Base-by-base conservation (phyloP, 2,113 vertebrate genomes). In the Elephas maximus region DNA sequence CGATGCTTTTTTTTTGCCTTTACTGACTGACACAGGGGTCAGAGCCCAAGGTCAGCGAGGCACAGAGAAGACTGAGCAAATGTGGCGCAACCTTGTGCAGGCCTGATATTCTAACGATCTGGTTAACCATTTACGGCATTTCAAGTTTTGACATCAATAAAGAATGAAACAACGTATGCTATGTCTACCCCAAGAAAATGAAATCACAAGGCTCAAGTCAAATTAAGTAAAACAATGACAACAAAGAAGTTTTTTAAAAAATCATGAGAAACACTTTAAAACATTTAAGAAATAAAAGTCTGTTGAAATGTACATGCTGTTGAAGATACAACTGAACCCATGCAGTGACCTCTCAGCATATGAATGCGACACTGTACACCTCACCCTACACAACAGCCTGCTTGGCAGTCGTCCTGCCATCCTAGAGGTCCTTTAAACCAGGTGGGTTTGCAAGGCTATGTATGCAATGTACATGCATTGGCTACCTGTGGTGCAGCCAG, bases 381-480 rank as follows among this genome's bases (percentile, higher is more conserved):
- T 45, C 3, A 2, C 60, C 77, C 21, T 21, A 6, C 41, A 30
- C 1, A 0, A 74, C 2, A 89, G 26, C 15, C 79, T 57, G 24
- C 62, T 90, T 83, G 83, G 88, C 67, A 74, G 33, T 44, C 0
- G 8, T 63, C n/a, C n/a, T 23, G 12, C 44, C 57, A 60, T 57
- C 86, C 65, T 28, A 76, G 85, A 80, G 45, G 44, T 82, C 17
- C 41, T 65, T 85, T 86, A 88, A 62, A 88, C 82, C 1, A 33
- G 30, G 23, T 65, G 48, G 69, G 6, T n/a, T 96, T 90, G 92
- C 77, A 84, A 96, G 92, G 44, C 92, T 89, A 63, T 53, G 37
- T 89, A 63, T 1, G 76, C 33, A 48, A 81, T 14, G 21, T 71
- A 44, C 9, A 33, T 33, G 10, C 45, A 37, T 57, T 37, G 85